phyloP scores from a whole-genome alignment of 2,888 invertebrate species.

The Drosophila tripunctata region DNA sequence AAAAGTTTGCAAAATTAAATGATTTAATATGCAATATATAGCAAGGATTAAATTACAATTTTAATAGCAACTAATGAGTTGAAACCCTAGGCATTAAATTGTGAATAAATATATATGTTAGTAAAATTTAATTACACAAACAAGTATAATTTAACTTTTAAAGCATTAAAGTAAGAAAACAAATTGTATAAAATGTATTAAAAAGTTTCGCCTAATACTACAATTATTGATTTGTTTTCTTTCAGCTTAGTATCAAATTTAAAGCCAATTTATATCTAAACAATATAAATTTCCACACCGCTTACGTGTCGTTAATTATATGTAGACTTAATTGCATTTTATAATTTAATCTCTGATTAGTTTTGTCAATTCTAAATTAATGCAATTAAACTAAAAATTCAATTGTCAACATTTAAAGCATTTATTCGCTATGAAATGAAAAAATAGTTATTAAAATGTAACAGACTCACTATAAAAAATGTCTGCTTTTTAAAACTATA shows the following conservation, averaged over 20 bases:
- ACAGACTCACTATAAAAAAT: neutral
- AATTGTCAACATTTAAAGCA: neutral
- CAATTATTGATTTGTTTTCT: too few relatives aligned
- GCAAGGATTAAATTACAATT: too few relatives aligned
- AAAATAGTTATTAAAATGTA: neutral
- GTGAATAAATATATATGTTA: too few relatives aligned
- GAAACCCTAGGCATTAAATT: too few relatives aligned
- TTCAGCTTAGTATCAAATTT: too few relatives aligned
- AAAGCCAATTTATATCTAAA: neutral
- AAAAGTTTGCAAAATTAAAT: neutral
- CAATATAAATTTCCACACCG: neutral
- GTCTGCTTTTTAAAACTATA: neutral
- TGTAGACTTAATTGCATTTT: neutral
- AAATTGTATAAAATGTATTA: too few relatives aligned
- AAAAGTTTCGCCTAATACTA: too few relatives aligned
- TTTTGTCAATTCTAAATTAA: neutral
- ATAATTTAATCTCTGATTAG: neutral
- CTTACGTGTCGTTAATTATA: neutral
- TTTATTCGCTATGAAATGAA: neutral
- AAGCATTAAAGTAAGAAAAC: too few relatives aligned
- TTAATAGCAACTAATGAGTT: too few relatives aligned
- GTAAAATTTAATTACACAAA: too few relatives aligned
- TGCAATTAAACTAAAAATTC: neutral
- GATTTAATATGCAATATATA: too few relatives aligned
- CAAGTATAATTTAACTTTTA: too few relatives aligned